Evolutionary conservation across 2,888 invertebrate species (phyloP), one percentile per base, ranked within the genome.

Genomic region (Eretmocerus hayati): DNA sequence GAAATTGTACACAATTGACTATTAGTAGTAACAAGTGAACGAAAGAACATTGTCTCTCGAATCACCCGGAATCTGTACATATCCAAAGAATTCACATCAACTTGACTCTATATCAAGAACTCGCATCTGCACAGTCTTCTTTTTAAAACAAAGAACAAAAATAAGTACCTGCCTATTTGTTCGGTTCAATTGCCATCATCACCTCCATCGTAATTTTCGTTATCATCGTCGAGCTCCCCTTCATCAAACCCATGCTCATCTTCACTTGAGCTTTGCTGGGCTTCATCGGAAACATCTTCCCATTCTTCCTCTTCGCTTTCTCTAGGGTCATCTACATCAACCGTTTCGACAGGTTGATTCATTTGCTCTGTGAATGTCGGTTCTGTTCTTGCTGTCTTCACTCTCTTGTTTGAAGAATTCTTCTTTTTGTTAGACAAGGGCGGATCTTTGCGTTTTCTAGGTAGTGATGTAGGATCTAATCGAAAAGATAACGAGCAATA

Each of bases 401-500:
- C 13, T 13, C 51, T 31, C 40, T 50, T 47, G 23, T 48, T 16
- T n/a, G n/a, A 5, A n/a, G n/a, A n/a, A n/a, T n/a, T n/a, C n/a
- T n/a, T n/a, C n/a, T n/a, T n/a, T n/a, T n/a, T n/a, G n/a, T 42
- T 44, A 9, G 32, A 18, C 3, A 30, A n/a, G 1, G 47, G 42
- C 21, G 33, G 37, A 4, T 45, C 2, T 48, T 54, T 64, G 9
- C 61, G 61, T 48, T 62, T 66, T 2, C 61, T 56, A 19, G 69
- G 70, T 22, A 69, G 50, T 3, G 60, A 57, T 9, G 66, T 67
- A 22, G 70, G 70, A 62, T 66, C 70, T 70, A 39, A n/a, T 51
- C 46, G 42, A 32, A 35, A 39, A 39, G 8, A 19, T 41, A 30
- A 33, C 9, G 15, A 33, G n/a, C n/a, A n/a, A n/a, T n/a, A n/a